Percentiles rank a stretch among this genome's conserved stretches.
These are phyloP conservation scores for Paralichthys olivaceus DNA, from an alignment of 2,113 vertebrate species.

Conservation along the genomic window DNA sequence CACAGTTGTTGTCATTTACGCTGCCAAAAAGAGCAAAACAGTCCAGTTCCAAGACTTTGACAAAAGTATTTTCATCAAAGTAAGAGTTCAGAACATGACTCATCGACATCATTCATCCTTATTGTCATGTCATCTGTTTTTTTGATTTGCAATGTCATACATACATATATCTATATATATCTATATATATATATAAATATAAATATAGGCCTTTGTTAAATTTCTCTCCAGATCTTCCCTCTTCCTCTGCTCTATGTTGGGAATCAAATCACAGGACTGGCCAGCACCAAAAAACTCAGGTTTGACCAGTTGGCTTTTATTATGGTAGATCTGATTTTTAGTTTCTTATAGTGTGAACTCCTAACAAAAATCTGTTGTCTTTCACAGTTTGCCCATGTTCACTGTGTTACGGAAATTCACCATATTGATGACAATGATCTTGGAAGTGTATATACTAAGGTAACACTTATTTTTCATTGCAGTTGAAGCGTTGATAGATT, in stretches of 20 bases:
- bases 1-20: slow-evolving; percentile 78
- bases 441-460: slow-evolving; percentile 90
- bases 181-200: too few species aligned
- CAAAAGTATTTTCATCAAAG: slow-evolving; percentile 73
- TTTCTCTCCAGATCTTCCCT: slow-evolving; percentile 79
- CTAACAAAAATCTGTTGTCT: slow-evolving; percentile 12
- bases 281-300: slow-evolving; percentile 84
- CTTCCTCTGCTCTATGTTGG: slow-evolving; percentile 80
- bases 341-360: too few species aligned
- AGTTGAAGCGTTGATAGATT: not conserved
- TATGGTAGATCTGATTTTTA: not conserved
- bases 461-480: slow-evolving; percentile 64
- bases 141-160: not conserved
- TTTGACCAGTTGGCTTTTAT: slow-evolving; percentile 20
- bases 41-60: slow-evolving; percentile 81
- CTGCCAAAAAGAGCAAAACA: slow-evolving; percentile 73
- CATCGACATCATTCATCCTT: not conserved
- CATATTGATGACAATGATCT: slow-evolving; percentile 90
- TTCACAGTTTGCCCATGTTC: slow-evolving; percentile 93
- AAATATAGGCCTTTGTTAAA: too few species aligned
- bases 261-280: slow-evolving; percentile 82
- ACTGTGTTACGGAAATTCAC: slow-evolving; percentile 95
- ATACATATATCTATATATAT: too few species aligned
- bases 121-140: not conserved
- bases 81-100: slow-evolving; percentile 30